Evolutionary conservation across 53 echinoderm and acorn worm genomes (phyloP), one percentile per base, ranked within the genome.

Genomic region (Paracentrotus lividus): DNA sequence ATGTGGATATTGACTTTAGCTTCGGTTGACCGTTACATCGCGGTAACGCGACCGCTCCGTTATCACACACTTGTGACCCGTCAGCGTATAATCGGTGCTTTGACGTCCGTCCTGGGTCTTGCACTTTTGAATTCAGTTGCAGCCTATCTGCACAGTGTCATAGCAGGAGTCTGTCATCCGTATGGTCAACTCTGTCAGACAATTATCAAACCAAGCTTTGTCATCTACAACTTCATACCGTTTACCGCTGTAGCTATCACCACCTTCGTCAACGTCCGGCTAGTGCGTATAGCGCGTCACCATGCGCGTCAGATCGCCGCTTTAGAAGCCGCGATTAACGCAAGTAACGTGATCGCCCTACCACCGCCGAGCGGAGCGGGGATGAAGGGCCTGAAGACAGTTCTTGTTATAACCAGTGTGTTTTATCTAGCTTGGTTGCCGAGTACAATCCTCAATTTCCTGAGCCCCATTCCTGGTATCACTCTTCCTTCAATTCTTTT

Each of bases 391-490:
- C 92, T 92, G 4, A 92, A 92, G 58, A 92, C 92, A 7, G 51
- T 92, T 31, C 29, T 92, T 8, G 92, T 92, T 1, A 56, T 92
- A 16, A 92, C 92, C 56, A 21, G 15, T 4, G 92, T 42, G 15
- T 92, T 92, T 43, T 92, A 92, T 33, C n/a, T 78, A 36, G 92
- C 92, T 33, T 92, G 92, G 92, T 4, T 92, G 13, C 92, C 92
- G 15, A 57, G 43, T 23, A 55, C 92, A 23, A 27, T 92, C 92
- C 56, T 92, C 0, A 42, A 49, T 24, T 59, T 59, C 38, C 26
- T 92, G 0, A 23, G 1, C 1, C 59, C 59, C 29, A 51, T 78
- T 32, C 75, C 56, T 2, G 33, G 38, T 33, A 72, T 91, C 36
- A 31, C n/a, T 0, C 10, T 81, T 33, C 53, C 78, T 5, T 57